A percentile compares a stretch with the other conserved stretches of the same genome.
phyloP scores from a whole-genome alignment of 1,140 invertebrate genomes.

The Apis florea region DNA sequence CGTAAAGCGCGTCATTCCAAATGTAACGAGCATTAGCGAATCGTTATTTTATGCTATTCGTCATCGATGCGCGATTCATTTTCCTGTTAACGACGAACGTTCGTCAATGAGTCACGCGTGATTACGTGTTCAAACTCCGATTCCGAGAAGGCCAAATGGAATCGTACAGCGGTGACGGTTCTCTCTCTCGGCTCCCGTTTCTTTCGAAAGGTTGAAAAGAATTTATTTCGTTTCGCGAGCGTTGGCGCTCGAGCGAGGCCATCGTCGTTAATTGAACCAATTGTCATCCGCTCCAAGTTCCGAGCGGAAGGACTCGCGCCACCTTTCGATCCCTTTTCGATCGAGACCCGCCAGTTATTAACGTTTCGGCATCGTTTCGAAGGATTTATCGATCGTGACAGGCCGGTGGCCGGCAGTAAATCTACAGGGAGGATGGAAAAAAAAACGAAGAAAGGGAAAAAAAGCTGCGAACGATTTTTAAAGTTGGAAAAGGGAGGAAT shows the following conservation, averaged over 20 bases:
- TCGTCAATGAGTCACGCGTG: too few relatives aligned
- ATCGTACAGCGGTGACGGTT: too few relatives aligned
- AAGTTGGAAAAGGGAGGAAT: not conserved
- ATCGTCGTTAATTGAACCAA: constrained; percentile 48
- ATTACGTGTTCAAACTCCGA: too few relatives aligned
- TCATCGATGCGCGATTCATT: too few relatives aligned
- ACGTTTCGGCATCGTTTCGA: constrained; percentile 1
- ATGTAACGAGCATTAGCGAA: constrained; percentile 6
- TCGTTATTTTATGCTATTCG: not conserved
- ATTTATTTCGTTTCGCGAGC: constrained; percentile 50
- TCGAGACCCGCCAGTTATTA: not conserved
- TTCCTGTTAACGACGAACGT: too few relatives aligned
- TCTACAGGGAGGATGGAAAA: not conserved
- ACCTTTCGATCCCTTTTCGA: constrained; percentile 40
- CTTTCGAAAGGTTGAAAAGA: constrained; percentile 7
- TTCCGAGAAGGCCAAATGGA: too few relatives aligned
- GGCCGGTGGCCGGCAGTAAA: not conserved
- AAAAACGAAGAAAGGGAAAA: not conserved
- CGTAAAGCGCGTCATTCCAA: constrained; percentile 54
- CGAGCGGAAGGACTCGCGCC: constrained; percentile 7
- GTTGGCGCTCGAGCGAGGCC: constrained; percentile 48
- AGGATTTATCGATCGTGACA: not conserved
- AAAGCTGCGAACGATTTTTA: not conserved
- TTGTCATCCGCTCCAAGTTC: constrained; percentile 35
- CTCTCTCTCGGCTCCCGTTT: too few relatives aligned